A percentile compares a stretch with the other conserved stretches of the same genome.
phyloP scores from a whole-genome alignment of 2,888 invertebrate species.

The Rhorus exstirpatorius region DNA sequence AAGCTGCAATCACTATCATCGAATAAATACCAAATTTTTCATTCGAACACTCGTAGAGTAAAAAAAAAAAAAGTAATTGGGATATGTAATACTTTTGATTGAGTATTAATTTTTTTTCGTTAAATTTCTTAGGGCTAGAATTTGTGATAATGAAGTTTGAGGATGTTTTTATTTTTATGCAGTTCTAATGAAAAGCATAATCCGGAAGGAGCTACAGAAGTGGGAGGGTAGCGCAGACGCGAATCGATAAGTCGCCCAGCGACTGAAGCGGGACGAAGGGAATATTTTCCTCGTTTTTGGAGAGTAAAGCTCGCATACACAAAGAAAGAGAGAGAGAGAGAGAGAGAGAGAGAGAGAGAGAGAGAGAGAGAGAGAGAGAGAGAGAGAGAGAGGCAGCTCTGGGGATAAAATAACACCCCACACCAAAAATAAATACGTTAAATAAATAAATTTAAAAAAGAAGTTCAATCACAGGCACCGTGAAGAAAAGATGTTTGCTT shows the following conservation, averaged over 20 bases:
- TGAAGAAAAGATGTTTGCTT: slow-evolving; percentile 78
- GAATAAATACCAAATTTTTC: slow-evolving; percentile 4
- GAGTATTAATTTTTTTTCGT: too few species aligned
- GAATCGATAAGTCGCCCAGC: slow-evolving; percentile 68
- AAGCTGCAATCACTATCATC: neutral
- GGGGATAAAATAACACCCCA: slow-evolving; percentile 7
- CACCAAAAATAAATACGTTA: neutral
- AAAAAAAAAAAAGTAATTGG: too few species aligned
- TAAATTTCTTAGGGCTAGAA: neutral
- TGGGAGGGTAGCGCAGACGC: slow-evolving; percentile 64
- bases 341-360: neutral
- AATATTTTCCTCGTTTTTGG: slow-evolving; percentile 47
- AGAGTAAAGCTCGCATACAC: slow-evolving; percentile 19
- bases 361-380: slow-evolving; percentile 4
- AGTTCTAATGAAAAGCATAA: slow-evolving; percentile 55
- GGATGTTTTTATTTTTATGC: slow-evolving; percentile 23
- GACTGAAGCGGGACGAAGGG: slow-evolving; percentile 55
- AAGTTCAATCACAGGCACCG: slow-evolving; percentile 14
- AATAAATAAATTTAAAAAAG: slow-evolving; percentile 24
- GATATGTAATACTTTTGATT: too few species aligned
- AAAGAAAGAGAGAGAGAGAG: slow-evolving; percentile 30
- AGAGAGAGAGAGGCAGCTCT: slow-evolving; percentile 1
- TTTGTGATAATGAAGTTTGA: neutral
- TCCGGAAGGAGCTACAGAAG: slow-evolving; percentile 55
- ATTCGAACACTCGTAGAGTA: too few species aligned